A percentile compares a stretch with the other conserved stretches of the same genome.
phyloP scores from a whole-genome alignment of 2,113 vertebrate species.

The Orientallactaga bullata region DNA sequence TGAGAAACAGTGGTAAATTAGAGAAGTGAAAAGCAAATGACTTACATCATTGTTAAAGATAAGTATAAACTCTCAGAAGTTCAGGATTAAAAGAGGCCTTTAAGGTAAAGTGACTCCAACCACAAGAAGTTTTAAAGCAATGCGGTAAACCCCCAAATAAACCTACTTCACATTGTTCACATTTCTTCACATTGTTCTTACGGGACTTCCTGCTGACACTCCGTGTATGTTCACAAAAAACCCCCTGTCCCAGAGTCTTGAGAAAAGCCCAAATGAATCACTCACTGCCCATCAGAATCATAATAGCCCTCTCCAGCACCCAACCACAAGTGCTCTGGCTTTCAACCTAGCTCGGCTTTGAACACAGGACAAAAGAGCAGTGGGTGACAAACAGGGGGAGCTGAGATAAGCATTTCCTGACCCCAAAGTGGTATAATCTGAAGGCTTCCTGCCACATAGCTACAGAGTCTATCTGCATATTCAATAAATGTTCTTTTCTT shows the following conservation, averaged over 20 bases:
- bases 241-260: not conserved
- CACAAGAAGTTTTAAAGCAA: conserved; percentile 30
- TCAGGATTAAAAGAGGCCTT: conserved; percentile 29
- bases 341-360: not conserved
- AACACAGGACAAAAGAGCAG: not conserved
- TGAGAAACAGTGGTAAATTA: not conserved
- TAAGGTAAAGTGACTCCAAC: conserved; percentile 34
- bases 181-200: not conserved
- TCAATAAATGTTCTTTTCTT: not conserved
- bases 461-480: not conserved
- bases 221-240: not conserved
- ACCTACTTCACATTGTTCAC: not conserved
- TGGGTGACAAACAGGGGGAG: not conserved
- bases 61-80: not conserved
- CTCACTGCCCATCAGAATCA: rapidly evolving
- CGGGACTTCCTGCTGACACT: not conserved
- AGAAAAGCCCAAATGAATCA: not conserved
- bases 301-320: not conserved
- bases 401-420: conserved; percentile 57
- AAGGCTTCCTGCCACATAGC: conserved; percentile 64
- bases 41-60: conserved; percentile 40
- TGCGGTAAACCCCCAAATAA: conserved; percentile 6
- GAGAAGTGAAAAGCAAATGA: conserved; percentile 10
- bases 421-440: conserved; percentile 16
- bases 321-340: not conserved